These are phyloP conservation scores for Steatocranus sp. DNA, from an alignment of 2,797 vertebrate species.

Conservation along the genomic window DNA sequence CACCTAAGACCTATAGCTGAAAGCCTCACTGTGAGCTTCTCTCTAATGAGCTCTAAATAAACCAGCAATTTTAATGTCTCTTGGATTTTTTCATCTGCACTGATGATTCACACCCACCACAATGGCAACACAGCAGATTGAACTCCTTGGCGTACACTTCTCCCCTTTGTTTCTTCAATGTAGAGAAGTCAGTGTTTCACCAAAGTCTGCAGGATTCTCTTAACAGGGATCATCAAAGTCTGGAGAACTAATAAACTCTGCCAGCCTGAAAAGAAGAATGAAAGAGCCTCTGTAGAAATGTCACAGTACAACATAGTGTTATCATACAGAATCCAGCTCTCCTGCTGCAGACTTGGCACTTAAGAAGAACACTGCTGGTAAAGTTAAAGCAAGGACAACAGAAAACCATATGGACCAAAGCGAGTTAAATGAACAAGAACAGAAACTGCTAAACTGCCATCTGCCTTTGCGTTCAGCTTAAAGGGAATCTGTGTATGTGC, in stretches of 20 bases:
- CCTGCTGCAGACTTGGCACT: neutral
- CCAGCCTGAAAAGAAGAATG: neutral
- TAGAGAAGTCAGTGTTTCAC: neutral
- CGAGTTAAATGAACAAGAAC: constrained; percentile 8
- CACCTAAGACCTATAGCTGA: neutral
- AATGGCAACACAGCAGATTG: neutral
- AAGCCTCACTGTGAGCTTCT: neutral
- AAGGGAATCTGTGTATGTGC: neutral
- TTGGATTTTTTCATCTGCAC: neutral
- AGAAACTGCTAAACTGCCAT: constrained; percentile 13
- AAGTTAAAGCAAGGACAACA: constrained; percentile 3
- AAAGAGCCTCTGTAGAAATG: neutral
- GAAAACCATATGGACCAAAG: constrained; percentile 10
- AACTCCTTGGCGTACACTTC: neutral
- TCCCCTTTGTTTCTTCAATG: neutral
- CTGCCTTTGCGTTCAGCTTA: constrained; percentile 19
- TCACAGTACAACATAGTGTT: neutral
- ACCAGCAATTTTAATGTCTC: neutral
- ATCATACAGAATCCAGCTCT: neutral
- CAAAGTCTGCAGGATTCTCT: neutral
- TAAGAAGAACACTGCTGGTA: neutral
- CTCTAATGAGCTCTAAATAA: neutral
- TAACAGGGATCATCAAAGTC: neutral
- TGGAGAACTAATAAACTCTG: neutral
- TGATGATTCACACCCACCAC: neutral